Percentiles rank a stretch among this genome's conserved stretches.
Conservation (phyloP, 2,797 vertebrate genomes). For the Anabas testudineus region DNA sequence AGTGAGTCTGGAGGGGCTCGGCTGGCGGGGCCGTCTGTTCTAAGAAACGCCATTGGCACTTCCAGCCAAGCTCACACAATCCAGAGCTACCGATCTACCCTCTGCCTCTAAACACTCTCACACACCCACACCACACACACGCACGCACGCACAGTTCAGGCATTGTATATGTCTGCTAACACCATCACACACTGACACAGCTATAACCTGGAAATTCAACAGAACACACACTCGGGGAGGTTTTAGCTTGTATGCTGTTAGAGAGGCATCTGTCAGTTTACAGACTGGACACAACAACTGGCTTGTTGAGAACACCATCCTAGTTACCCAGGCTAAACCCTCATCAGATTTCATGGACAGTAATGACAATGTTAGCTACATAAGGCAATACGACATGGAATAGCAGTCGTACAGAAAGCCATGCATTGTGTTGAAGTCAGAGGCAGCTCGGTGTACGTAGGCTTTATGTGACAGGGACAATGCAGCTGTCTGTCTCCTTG, state of each 20-base stretch:
- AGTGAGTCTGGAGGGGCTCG: conserved; percentile 39
- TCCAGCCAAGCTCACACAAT: conserved; percentile 54
- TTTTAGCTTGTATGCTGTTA: conserved; percentile 19
- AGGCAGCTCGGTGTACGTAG: conserved; percentile 81
- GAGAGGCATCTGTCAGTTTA: conserved; percentile 29
- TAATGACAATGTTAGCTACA: conserved; percentile 57
- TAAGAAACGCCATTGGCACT: conserved; percentile 67
- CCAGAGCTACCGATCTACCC: conserved; percentile 43
- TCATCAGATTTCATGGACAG: conserved; percentile 40
- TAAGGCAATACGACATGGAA: conserved; percentile 67
- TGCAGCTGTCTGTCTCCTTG: background rate
- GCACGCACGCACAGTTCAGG: conserved; percentile 30
- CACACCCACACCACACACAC: conserved; percentile 16
- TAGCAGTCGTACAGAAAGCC: conserved; percentile 62
- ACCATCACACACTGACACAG: conserved; percentile 44
- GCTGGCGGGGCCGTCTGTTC: conserved; percentile 67
- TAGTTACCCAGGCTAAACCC: conserved; percentile 27
- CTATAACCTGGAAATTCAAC: conserved; percentile 33
- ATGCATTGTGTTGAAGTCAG: conserved; percentile 71
- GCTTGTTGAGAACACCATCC: conserved; percentile 25
- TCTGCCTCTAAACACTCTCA: conserved; percentile 41
- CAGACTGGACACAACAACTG: conserved; percentile 10
- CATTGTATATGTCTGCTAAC: conserved; percentile 41
- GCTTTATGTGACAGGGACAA: conserved; percentile 60
- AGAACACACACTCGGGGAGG: conserved; percentile 28